Evolutionary conservation across 2,797 vertebrate species (phyloP).

Genomic region (Melanotaenia maccullochi): DNA sequence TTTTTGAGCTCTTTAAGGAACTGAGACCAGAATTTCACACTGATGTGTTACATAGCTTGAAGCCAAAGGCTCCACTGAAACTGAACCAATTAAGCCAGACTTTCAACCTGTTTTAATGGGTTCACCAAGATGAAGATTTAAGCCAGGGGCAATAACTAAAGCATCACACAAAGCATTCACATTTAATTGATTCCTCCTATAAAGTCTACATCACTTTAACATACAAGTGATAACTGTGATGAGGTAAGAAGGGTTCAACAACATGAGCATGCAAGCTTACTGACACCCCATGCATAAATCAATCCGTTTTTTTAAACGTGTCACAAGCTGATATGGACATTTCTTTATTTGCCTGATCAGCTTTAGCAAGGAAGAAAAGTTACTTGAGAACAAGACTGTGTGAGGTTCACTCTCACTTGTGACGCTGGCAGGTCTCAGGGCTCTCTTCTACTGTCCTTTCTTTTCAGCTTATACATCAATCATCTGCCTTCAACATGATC

Average conservation of each 20-base stretch:
- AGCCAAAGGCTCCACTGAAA: constrained; percentile 22
- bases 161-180: constrained; percentile 13
- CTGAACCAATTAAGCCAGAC: constrained; percentile 26
- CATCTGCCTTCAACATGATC: too few relatives aligned
- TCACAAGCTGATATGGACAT: too few relatives aligned
- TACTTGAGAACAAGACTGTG: too few relatives aligned
- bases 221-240: not conserved
- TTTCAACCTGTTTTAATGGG: constrained; percentile 50
- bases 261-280: not conserved
- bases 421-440: too few relatives aligned
- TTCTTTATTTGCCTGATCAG: too few relatives aligned
- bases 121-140: constrained; percentile 42
- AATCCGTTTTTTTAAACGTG: too few relatives aligned
- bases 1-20: constrained; percentile 17
- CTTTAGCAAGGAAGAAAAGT: too few relatives aligned
- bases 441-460: too few relatives aligned
- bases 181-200: constrained; percentile 32
- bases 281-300: too few relatives aligned
- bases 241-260: not conserved
- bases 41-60: constrained; percentile 27
- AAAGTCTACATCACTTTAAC: constrained; percentile 5
- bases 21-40: constrained; percentile 1
- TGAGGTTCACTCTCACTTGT: too few relatives aligned
- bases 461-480: too few relatives aligned
- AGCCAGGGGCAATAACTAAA: constrained; percentile 27